phyloP scores from a whole-genome alignment of 2,113 vertebrate genomes.

The Entelurus aequoreus region DNA sequence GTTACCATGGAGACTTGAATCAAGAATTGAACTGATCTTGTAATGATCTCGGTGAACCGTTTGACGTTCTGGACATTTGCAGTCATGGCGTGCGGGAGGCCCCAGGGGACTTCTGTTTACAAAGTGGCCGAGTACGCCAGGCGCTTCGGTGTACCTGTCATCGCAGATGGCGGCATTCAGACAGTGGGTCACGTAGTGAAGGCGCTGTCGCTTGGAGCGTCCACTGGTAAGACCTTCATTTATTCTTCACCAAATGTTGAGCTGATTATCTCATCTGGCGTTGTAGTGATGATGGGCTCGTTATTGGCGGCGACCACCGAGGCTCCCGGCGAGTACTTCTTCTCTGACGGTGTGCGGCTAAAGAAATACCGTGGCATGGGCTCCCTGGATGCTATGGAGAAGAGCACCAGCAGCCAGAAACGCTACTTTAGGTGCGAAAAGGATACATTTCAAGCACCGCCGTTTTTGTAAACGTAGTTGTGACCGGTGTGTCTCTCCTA shows the following conservation, averaged over 20 bases:
- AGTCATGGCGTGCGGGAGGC: constrained; percentile 93
- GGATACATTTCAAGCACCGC: no score
- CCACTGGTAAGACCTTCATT: constrained; percentile 74
- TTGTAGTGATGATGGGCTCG: constrained; percentile 91
- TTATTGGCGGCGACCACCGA: constrained; percentile 87
- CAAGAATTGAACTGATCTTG: background rate
- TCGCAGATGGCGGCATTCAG: constrained; percentile 90
- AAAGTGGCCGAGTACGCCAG: constrained; percentile 90
- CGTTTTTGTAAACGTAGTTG: background rate
- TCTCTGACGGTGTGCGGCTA: constrained; percentile 87
- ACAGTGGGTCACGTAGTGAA: constrained; percentile 90
- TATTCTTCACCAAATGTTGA: no score
- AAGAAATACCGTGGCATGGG: constrained; percentile 95
- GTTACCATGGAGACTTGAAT: constrained; percentile 37
- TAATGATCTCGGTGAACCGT: background rate
- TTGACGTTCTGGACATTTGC: background rate
- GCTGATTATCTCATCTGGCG: background rate
- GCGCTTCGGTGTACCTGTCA: constrained; percentile 86
- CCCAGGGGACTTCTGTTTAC: constrained; percentile 90
- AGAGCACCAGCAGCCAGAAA: constrained; percentile 87
- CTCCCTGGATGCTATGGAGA: constrained; percentile 90
- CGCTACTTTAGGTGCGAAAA: constrained; percentile 83
- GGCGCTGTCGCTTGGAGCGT: constrained; percentile 85
- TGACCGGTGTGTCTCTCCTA: constrained; percentile 9
- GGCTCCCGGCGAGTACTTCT: constrained; percentile 90